Conservation (phyloP, 1,140 invertebrate genomes). For the Temnothorax curvispinosus region DNA sequence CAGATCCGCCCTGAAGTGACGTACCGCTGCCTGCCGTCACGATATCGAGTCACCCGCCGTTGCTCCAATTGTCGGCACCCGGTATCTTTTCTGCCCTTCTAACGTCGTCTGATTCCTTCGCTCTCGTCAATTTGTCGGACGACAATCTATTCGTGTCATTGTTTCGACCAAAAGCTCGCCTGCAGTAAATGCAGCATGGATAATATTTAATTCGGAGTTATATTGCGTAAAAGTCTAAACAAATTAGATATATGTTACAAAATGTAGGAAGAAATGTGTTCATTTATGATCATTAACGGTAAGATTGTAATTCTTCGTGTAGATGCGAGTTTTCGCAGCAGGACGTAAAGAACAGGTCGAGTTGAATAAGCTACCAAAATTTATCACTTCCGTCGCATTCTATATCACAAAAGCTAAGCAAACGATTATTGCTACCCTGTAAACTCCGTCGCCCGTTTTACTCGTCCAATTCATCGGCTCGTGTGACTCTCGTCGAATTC, state of each 20-base stretch:
- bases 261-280: background rate
- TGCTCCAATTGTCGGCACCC: slow-evolving; percentile 73
- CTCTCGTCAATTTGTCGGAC: slow-evolving; percentile 58
- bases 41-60: slow-evolving; percentile 74
- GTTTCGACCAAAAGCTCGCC: background rate
- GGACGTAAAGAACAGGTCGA: background rate
- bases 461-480: slow-evolving; percentile 38
- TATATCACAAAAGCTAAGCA: slow-evolving; percentile 19
- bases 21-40: slow-evolving; percentile 72
- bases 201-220: background rate
- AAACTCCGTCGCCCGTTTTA: slow-evolving; percentile 33
- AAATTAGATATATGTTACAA: background rate
- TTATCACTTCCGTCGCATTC: slow-evolving; percentile 30
- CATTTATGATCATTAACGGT: background rate
- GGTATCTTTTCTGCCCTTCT: slow-evolving; percentile 71
- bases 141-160: background rate
- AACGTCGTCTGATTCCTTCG: slow-evolving; percentile 68
- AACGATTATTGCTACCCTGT: slow-evolving; percentile 36
- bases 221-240: background rate
- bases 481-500: slow-evolving; percentile 36
- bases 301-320: background rate
- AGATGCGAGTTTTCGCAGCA: background rate
- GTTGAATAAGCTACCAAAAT: slow-evolving; percentile 2
- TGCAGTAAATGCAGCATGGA: background rate
- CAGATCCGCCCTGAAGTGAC: slow-evolving; percentile 78